Base-by-base conservation (phyloP, 2,797 vertebrate species). In the Alfaro cultratus region DNA sequence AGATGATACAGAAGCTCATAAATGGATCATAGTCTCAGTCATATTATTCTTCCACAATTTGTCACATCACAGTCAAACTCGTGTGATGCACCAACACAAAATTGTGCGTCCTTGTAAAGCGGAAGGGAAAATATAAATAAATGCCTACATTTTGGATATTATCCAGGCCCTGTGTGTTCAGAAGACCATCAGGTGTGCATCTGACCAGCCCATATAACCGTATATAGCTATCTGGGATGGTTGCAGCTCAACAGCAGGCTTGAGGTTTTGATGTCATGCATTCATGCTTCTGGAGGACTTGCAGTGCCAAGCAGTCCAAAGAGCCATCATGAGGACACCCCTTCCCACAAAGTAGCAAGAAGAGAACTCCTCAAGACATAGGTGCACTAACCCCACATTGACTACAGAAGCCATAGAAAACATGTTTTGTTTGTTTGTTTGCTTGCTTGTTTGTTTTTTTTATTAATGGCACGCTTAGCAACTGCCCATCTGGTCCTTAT, bases 211-310 rank as follows among this genome's bases (percentile, higher is more conserved):
- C 1, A 16, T 23, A 23, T 6, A 10, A 23, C 7, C 62, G 18
- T 1, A 41, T 41, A 41, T 41, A 99, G 97, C 98, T 98, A 97
- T 94, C 97, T 96, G 31, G 97, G 96, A 91, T 97, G 95, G 74
- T 45, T 45, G 45, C 45, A 45, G 12, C 45, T 45, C 45, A 45
- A 45, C 62, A 99, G 96, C 72, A 99, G 97, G 91, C 99, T 99
- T 71, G 97, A 97, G 4, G 98, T 97, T 94, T 99, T 99, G 90
- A 99, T 97, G 83, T 99, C 98, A 98, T 98, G 21, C 99, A 99
- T 90, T 99, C 97, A 47, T 99, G 97, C 12, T 99, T 97, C 1
- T 99, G 98, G 89, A 98, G 86, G 80, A 97, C 98, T 97, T 93
- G 99, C 94, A 80, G 95, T 93, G 86, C 98, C 97, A 90, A 99